phyloP scores from a whole-genome alignment of 1,140 invertebrate genomes.

The Plectrocnemia conspersa region DNA sequence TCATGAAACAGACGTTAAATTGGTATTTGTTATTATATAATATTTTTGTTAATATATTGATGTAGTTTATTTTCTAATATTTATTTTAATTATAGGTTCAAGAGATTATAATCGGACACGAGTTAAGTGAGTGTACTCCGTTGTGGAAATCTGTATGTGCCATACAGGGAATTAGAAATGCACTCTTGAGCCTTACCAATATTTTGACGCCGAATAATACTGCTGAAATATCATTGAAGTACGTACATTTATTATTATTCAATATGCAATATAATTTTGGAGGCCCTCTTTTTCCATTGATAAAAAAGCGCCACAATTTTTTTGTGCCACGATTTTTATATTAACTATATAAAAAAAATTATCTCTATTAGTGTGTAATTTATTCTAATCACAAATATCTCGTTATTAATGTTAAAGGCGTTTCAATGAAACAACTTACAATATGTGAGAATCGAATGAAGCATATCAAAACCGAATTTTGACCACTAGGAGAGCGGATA shows the following conservation, averaged over 20 bases:
- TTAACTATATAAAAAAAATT: too few species aligned
- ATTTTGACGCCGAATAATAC: slow-evolving; percentile 32
- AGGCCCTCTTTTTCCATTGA: too few species aligned
- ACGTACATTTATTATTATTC: not conserved
- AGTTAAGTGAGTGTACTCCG: slow-evolving; percentile 44
- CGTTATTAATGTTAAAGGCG: too few species aligned
- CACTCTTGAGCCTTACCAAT: slow-evolving; percentile 47
- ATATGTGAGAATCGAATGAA: too few species aligned
- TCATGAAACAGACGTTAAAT: slow-evolving; percentile 46
- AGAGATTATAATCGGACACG: slow-evolving; percentile 47
- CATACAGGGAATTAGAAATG: slow-evolving; percentile 46
- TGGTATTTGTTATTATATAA: slow-evolving; percentile 39
- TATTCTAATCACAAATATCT: too few species aligned
- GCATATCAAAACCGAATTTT: too few species aligned
- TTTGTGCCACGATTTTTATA: too few species aligned
- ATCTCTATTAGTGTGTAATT: too few species aligned
- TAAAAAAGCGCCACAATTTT: too few species aligned
- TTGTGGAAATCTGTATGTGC: slow-evolving; percentile 49
- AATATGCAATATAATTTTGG: too few species aligned
- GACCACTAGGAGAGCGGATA: too few species aligned
- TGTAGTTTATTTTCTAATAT: not conserved
- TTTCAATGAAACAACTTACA: too few species aligned
- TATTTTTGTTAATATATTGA: not conserved
- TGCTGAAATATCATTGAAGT: slow-evolving; percentile 26
- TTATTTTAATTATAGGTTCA: slow-evolving; percentile 42